These are phyloP conservation scores for Mastacembelus armatus DNA, from an alignment of 2,797 vertebrate species.

Conservation along the genomic window DNA sequence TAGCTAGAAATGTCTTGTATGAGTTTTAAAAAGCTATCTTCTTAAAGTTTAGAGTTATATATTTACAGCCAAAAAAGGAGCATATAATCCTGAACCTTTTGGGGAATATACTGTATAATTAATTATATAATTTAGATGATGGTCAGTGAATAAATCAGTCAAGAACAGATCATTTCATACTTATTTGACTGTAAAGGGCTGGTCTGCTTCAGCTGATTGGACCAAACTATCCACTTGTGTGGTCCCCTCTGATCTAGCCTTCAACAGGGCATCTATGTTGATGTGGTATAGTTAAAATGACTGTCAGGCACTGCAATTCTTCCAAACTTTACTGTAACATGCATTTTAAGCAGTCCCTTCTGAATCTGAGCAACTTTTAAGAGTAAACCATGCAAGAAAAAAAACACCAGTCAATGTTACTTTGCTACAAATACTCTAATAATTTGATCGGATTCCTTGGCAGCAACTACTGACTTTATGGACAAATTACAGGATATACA, in stretches of 20 bases:
- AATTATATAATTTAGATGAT: conserved; percentile 39
- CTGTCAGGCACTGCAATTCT: too few species aligned
- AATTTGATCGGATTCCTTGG: background rate
- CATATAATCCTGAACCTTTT: conserved; percentile 4
- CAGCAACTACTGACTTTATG: background rate
- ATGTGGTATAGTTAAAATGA: too few species aligned
- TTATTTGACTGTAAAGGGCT: too few species aligned
- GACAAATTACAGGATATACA: background rate
- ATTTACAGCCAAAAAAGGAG: background rate
- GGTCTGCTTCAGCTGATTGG: too few species aligned
- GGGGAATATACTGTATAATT: conserved; percentile 25
- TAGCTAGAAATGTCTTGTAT: conserved; percentile 42
- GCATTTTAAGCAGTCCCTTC: conserved; percentile 23
- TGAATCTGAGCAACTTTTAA: conserved; percentile 4
- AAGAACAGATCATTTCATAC: conserved; percentile 43
- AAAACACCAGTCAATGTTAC: background rate
- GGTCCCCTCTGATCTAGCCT: too few species aligned
- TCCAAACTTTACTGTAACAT: conserved; percentile 26
- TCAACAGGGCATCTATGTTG: too few species aligned
- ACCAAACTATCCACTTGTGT: too few species aligned
- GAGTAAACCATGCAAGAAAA: too few species aligned
- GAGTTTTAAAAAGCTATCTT: conserved; percentile 30
- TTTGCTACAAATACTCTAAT: background rate
- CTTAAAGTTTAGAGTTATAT: conserved; percentile 23
- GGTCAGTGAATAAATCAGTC: conserved; percentile 45